phyloP scores from a whole-genome alignment of 2,888 invertebrate species.

The Limnephilus auricula region DNA sequence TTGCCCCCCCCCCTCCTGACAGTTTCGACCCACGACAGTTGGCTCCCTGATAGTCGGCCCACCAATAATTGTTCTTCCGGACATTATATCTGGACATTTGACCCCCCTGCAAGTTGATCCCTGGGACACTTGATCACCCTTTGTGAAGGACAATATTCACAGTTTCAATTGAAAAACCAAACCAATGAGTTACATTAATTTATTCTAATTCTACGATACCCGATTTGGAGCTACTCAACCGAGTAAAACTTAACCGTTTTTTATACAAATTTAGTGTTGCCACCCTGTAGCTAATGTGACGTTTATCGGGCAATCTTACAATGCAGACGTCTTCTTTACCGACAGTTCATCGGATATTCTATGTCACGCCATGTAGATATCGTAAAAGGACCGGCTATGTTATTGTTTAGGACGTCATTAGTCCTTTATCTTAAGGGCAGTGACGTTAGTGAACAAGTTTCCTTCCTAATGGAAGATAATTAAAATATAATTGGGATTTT shows the following conservation, averaged over 20 bases:
- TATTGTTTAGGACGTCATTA: neutral
- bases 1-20: no score
- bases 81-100: no score
- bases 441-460: neutral
- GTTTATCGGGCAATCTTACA: constrained; percentile 32
- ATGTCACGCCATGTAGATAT: neutral
- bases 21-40: no score
- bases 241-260: constrained; percentile 6
- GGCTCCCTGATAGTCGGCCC: no score
- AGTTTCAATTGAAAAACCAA: neutral
- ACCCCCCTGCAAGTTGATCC: no score
- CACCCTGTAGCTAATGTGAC: constrained; percentile 51
- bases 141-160: neutral
- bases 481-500: neutral
- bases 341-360: neutral
- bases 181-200: neutral
- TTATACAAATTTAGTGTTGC: constrained; percentile 30
- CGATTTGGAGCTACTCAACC: constrained; percentile 35
- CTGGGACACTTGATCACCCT: no score
- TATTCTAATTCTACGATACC: constrained; percentile 4
- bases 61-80: no score
- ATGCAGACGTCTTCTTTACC: constrained; percentile 24
- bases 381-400: neutral
- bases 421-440: neutral
- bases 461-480: neutral